Base-by-base conservation (phyloP, 2,113 vertebrate species). In the Sinocyclocheilus anophthalmus region DNA sequence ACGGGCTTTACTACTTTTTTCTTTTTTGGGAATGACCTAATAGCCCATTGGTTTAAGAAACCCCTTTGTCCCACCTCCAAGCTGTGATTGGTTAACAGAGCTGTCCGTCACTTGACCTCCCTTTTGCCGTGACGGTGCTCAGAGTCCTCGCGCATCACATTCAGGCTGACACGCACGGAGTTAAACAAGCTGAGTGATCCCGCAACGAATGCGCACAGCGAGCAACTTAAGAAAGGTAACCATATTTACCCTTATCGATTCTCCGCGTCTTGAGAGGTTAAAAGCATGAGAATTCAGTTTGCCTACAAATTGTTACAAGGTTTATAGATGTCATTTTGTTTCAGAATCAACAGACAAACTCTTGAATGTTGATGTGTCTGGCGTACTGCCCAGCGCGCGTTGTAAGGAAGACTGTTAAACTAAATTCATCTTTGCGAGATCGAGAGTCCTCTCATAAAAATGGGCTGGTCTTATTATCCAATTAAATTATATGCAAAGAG, bases 11-110 rank as follows among this genome's bases (percentile, higher is more conserved):
- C 18, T 14, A 0, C 8, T 69, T 69, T 69, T 18, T 5, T 18
- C 6, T 18, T 3, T 8, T 30, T 33, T 8, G 30, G 14, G 1
- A 9, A 37, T 69, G 48, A 30, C n/a, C 18, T 22, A 22, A 12
- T 22, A 83, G 42, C 65, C 70, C 3, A 88, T 85, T 87, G 83
- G 86, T 85, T 39, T 3, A 24, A 42, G 45, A 16, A 9, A 2
- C 0, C 3, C 3, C 0, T 48, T 75, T 11, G 69, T 53, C 55
- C 77, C 77, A 20, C 83, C 87, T 61, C 45, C 2, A 26, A 10
- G 0, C 3, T 67, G 42, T 24, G 69, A 84, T 88, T 88, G 87
- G 87, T 12, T 39, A 69, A 42, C 1, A 30, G 11, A 30, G 7
- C 57, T 55, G 83, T 88, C 77, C 22, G 22, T 88, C 45, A 57